These are phyloP conservation scores for Mola mola DNA, from an alignment of 2,113 vertebrate genomes.

Conservation along the genomic window DNA sequence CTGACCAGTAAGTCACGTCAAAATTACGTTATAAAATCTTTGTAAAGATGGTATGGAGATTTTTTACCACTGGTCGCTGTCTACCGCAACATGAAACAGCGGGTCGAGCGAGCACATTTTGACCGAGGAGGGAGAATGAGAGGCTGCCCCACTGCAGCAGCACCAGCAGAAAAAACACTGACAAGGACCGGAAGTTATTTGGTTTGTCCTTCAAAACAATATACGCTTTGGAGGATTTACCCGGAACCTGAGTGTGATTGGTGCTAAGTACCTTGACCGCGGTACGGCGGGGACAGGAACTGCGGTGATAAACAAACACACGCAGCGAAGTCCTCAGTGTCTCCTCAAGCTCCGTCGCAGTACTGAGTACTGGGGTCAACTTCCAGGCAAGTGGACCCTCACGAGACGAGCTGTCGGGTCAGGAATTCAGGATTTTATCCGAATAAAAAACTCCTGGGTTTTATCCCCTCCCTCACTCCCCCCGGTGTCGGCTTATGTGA, in stretches of 20 bases:
- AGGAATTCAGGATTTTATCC: not conserved
- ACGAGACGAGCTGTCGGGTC: not conserved
- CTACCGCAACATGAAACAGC: too few species aligned
- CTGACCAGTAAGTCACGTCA: too few species aligned
- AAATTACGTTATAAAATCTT: too few species aligned
- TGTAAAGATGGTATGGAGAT: too few species aligned
- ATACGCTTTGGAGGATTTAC: constrained; percentile 20
- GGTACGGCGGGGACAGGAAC: constrained; percentile 31
- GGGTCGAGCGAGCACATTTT: constrained; percentile 1
- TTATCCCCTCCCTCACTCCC: not conserved
- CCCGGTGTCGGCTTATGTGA: constrained; percentile 60
- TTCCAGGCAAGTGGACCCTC: constrained; percentile 11
- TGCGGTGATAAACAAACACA: constrained; percentile 81
- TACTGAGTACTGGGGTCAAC: constrained; percentile 1
- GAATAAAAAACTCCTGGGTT: not conserved
- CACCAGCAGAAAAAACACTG: not conserved
- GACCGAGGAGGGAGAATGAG: constrained; percentile 1
- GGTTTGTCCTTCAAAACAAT: constrained; percentile 5
- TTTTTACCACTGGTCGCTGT: not conserved
- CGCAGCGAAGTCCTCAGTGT: constrained; percentile 34
- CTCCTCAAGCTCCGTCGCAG: not conserved
- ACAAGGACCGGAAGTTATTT: not conserved
- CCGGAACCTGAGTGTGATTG: constrained; percentile 1
- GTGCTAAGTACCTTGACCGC: accelerated
- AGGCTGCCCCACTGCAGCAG: not conserved